Conservation (phyloP, 2,797 vertebrate genomes). For the Leuciscus waleckii region DNA sequence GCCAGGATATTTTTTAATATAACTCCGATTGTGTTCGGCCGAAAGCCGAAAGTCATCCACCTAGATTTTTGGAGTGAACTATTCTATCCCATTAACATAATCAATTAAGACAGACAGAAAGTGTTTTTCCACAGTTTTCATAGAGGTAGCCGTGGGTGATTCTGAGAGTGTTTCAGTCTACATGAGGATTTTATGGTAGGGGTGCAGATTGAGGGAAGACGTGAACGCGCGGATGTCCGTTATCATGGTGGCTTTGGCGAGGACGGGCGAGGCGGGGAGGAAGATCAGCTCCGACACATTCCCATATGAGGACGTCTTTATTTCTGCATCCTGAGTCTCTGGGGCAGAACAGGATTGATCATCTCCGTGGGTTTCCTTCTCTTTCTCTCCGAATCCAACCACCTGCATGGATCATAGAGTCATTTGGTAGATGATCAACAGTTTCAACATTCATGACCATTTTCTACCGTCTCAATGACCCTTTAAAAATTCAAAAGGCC, state of each 20-base stretch:
- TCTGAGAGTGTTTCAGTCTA: constrained; percentile 52
- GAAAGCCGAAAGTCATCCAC: neutral
- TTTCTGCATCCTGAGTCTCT: neutral
- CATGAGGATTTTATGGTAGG: constrained; percentile 92
- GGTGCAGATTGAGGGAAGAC: constrained; percentile 85
- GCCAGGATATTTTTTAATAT: too few relatives aligned
- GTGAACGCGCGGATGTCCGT: constrained; percentile 90
- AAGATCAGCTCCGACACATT: constrained; percentile 87
- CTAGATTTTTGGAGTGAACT: neutral
- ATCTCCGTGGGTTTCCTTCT: constrained; percentile 72
- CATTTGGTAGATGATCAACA: neutral
- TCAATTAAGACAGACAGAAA: neutral
- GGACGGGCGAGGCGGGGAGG: constrained; percentile 76
- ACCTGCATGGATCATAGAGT: constrained; percentile 77
- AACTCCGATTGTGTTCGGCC: neutral
- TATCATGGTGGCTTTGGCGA: constrained; percentile 77
- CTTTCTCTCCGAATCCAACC: constrained; percentile 88
- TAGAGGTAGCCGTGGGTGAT: neutral
- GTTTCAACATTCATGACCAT: neutral
- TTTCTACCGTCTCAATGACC: neutral
- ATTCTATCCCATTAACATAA: neutral
- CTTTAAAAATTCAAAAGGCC: neutral
- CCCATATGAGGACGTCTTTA: constrained; percentile 75
- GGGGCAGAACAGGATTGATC: neutral
- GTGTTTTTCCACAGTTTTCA: neutral